Evolutionary conservation across 2,888 invertebrate genomes (phyloP), one percentile per base, ranked within the genome.

Genomic region (Clistopyga incitator): DNA sequence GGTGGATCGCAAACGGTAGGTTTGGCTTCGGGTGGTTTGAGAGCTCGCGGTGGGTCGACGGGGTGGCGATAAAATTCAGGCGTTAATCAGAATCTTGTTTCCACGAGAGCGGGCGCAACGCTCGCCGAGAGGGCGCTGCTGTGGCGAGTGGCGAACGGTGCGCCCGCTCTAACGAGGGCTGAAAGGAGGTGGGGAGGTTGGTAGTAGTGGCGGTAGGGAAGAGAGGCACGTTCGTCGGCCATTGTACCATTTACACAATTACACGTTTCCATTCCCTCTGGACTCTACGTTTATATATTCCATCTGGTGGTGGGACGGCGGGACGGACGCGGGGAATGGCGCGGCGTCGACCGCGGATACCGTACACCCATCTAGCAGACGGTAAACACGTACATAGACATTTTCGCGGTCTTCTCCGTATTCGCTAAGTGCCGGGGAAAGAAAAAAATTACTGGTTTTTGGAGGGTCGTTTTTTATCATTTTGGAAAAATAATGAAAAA

Each of bases 31-130:
- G 47, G 65, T 54, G 78, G 70, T 47, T n/a, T 47, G 42, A 61
- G 64, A 42, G 50, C 45, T 64, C 59, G 74, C 42, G 81, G 78
- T 50, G 75, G 70, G 78, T 64, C 47, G 78, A 83, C 76, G 82
- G 83, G 85, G 77, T 85, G 84, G 84, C 88, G 88, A 90, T 91
- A 90, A 90, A 91, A 91, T 91, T 91, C 89, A 87, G 89, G 88
- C 90, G 89, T 90, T 91, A 90, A 91, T 90, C 91, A 90, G 90
- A 91, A 90, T 91, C 90, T 90, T 90, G 90, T 91, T 90, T 89
- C 87, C 87, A 88, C 87, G 79, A 71, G 78, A 85, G 84, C 82
- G 68, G 72, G 65, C 67, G 59, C 42, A 50, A 67, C 52, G 59
- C 10, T 56, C 45, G 50, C 10, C 38, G 78, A 29, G 42, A 38